Percentiles rank a stretch among this genome's conserved stretches.
These are phyloP conservation scores for Hemiprocne comata DNA, from an alignment of 2,113 vertebrate genomes.

Conservation along the genomic window DNA sequence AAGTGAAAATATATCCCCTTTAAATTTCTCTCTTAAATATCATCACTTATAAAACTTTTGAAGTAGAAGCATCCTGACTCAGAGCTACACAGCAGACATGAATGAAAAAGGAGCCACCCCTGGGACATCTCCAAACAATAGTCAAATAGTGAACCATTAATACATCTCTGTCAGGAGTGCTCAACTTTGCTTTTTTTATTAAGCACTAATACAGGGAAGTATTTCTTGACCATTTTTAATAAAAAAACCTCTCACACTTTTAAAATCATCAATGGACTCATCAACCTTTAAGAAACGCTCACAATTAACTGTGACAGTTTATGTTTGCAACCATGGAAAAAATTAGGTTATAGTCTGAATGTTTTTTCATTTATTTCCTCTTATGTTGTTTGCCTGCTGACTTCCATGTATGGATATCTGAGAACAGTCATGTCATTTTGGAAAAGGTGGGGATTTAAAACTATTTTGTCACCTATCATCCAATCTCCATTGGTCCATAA, in stretches of 20 bases:
- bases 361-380: neutral
- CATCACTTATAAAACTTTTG: neutral
- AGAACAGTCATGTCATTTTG: neutral
- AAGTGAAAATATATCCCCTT: neutral
- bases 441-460: neutral
- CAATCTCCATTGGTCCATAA: neutral
- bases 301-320: neutral
- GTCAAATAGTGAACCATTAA: neutral
- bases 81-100: neutral
- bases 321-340: neutral
- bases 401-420: fast-evolving
- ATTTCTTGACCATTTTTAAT: neutral
- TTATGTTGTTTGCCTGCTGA: neutral
- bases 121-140: neutral
- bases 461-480: neutral
- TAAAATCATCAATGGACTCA: neutral
- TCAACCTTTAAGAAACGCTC: neutral
- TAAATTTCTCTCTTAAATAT: neutral
- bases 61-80: neutral
- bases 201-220: neutral
- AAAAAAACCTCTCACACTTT: neutral
- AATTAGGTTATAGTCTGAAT: neutral
- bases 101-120: neutral
- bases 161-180: neutral
- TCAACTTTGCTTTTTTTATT: neutral